Percentiles rank a stretch among this genome's conserved stretches.
phyloP scores from a whole-genome alignment of 2,113 vertebrate species.

The Gobio gobio region DNA sequence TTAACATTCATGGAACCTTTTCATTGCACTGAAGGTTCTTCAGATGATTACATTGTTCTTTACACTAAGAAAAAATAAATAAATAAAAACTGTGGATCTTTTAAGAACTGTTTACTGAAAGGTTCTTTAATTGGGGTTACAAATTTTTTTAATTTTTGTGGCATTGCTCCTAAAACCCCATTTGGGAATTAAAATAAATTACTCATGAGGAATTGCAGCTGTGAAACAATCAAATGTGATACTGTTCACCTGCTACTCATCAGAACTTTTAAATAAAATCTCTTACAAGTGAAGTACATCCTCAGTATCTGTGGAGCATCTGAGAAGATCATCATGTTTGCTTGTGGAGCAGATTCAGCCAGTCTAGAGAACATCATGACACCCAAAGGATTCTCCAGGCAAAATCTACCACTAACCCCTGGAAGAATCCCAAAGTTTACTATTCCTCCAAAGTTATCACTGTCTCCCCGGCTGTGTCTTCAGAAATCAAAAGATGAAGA shows the following conservation, averaged over 20 bases:
- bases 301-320: too few species aligned
- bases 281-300: neutral
- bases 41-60: too few species aligned
- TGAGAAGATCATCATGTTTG: conserved; percentile 18
- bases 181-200: too few species aligned
- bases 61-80: too few species aligned
- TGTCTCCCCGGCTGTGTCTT: conserved; percentile 23
- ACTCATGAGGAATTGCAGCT: neutral
- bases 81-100: too few species aligned
- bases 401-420: conserved; percentile 67
- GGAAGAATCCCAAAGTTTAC: conserved; percentile 67
- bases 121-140: too few species aligned
- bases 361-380: neutral
- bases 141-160: too few species aligned
- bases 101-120: too few species aligned
- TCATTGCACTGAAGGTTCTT: too few species aligned
- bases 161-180: too few species aligned
- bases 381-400: conserved; percentile 41
- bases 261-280: conserved; percentile 19
- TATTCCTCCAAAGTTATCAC: conserved; percentile 55
- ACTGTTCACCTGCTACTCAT: conserved; percentile 46
- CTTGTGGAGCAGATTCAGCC: conserved; percentile 4
- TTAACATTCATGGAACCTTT: too few species aligned
- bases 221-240: neutral
- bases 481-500: conserved; percentile 28